Percentiles rank a stretch among this genome's conserved stretches.
Evolutionary conservation across 2,888 invertebrate species (phyloP).

Genomic region (Megalurothrips usitatus): DNA sequence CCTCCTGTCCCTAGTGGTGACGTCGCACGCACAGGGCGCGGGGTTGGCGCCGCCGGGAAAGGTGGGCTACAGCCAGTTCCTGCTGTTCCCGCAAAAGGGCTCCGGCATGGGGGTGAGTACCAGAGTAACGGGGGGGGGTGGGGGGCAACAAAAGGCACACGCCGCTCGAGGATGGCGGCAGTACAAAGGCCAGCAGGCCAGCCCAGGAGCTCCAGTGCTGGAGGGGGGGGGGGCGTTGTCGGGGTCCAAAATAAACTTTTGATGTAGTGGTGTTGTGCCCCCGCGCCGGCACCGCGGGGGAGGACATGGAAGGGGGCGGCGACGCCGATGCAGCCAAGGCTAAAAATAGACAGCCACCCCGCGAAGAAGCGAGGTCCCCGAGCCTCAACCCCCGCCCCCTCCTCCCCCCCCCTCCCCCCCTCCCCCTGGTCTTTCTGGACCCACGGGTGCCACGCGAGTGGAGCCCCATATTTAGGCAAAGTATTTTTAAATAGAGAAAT

Average conservation of each 20-base stretch:
- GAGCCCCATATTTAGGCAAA: too few species aligned
- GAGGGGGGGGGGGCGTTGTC: neutral
- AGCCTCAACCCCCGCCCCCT: neutral
- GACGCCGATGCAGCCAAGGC: neutral
- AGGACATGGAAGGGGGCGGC: neutral
- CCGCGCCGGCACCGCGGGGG: neutral
- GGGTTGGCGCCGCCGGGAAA: neutral
- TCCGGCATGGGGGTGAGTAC: neutral
- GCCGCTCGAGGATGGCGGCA: neutral
- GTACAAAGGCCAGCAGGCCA: neutral
- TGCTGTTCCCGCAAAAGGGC: neutral
- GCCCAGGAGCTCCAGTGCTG: too few species aligned
- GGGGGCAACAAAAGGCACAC: neutral
- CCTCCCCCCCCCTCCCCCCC: too few species aligned
- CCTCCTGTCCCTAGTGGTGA: neutral
- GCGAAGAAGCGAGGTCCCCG: neutral
- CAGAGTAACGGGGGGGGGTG: neutral
- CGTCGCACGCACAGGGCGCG: neutral
- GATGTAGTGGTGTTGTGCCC: slow-evolving; percentile 5
- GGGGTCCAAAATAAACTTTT: slow-evolving; percentile 1
- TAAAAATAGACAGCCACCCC: neutral
- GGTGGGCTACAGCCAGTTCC: slow-evolving; percentile 17
- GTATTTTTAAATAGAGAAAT: too few species aligned
- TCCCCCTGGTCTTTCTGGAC: too few species aligned
- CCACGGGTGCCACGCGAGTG: too few species aligned